These are phyloP conservation scores for Melitaea cinxia DNA, from an alignment of 1,140 invertebrate genomes.

Conservation along the genomic window DNA sequence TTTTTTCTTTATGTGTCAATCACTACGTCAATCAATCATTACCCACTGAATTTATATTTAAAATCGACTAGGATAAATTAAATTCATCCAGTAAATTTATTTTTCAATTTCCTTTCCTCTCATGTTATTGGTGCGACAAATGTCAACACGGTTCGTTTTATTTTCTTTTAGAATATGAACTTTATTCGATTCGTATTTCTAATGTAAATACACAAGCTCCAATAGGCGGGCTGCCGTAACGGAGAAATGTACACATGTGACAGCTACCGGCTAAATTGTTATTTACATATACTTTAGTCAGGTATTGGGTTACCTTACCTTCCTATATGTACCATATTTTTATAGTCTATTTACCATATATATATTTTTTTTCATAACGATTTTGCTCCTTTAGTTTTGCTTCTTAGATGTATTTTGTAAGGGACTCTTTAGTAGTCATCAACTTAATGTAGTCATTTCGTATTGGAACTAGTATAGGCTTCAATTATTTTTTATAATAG, in stretches of 20 bases:
- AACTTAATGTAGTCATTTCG: too few species aligned
- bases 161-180: conserved; percentile 31
- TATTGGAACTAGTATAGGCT: too few species aligned
- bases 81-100: conserved; percentile 10
- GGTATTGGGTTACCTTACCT: conserved; percentile 29
- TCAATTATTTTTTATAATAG: too few species aligned
- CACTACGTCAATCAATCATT: too few species aligned
- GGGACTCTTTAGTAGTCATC: neutral
- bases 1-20: too few species aligned
- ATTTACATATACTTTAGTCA: conserved; percentile 33
- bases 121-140: conserved; percentile 3
- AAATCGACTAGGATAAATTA: neutral
- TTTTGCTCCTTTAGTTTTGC: neutral
- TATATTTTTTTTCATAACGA: neutral
- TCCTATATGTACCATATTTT: conserved; percentile 20
- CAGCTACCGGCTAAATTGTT: conserved; percentile 34
- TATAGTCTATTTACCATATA: conserved; percentile 16
- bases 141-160: conserved; percentile 19
- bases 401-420: neutral
- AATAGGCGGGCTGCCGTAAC: conserved; percentile 30
- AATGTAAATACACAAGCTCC: conserved; percentile 32
- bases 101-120: conserved; percentile 25
- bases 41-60: neutral
- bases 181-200: conserved; percentile 28
- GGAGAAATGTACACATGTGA: conserved; percentile 30